Percentiles rank a stretch among this genome's conserved stretches.
Conservation (phyloP, 2,888 invertebrate species). For the Synanthedon andrenaeformis region DNA sequence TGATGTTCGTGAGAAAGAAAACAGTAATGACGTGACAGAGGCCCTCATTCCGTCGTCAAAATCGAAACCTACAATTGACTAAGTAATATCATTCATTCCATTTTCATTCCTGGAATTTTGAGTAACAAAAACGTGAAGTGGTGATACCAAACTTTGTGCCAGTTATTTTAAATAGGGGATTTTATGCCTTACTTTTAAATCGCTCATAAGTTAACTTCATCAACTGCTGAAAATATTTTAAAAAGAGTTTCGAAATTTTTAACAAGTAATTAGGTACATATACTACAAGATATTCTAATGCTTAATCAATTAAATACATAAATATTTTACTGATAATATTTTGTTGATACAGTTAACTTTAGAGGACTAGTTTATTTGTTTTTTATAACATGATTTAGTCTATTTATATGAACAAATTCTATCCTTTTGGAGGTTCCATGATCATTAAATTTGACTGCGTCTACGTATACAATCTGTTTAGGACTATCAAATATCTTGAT, state of each 20-base stretch:
- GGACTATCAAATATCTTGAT: too few relatives aligned
- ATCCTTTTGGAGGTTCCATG: slow-evolving; percentile 29
- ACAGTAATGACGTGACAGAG: slow-evolving; percentile 58
- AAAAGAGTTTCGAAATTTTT: slow-evolving; percentile 1
- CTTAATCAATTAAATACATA: too few relatives aligned
- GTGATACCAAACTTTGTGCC: slow-evolving; percentile 57
- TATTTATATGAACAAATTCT: slow-evolving; percentile 42
- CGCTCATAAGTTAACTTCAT: slow-evolving; percentile 27
- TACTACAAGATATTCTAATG: too few relatives aligned
- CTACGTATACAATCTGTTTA: too few relatives aligned
- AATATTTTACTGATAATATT: not conserved
- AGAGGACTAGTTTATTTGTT: slow-evolving; percentile 28
- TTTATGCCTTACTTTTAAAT: slow-evolving; percentile 58
- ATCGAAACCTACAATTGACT: slow-evolving; percentile 50
- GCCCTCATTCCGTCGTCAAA: slow-evolving; percentile 61
- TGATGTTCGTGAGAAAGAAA: slow-evolving; percentile 31
- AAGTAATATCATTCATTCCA: slow-evolving; percentile 55
- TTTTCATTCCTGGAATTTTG: slow-evolving; percentile 61
- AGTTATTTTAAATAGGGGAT: slow-evolving; percentile 53
- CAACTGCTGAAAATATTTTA: slow-evolving; percentile 6
- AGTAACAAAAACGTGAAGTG: slow-evolving; percentile 55
- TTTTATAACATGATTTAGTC: slow-evolving; percentile 24
- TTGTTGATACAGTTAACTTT: slow-evolving; percentile 10
- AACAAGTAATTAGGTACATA: not conserved
- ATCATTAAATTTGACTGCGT: not conserved